Conservation (phyloP, 2,888 invertebrate genomes). For the Polietes domitor region DNA sequence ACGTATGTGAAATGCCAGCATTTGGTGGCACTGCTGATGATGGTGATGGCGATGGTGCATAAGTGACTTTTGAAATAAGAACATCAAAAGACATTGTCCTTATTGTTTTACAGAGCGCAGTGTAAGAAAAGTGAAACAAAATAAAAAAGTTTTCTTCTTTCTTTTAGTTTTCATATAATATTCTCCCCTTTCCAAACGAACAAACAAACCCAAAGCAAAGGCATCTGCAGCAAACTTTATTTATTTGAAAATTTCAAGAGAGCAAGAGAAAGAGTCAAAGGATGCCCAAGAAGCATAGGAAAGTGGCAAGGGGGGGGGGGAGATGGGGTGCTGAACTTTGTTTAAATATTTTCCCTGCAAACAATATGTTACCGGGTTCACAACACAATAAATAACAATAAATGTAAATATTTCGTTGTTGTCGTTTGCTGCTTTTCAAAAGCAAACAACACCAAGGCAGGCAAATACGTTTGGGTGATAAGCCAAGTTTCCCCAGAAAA, state of each 20-base stretch:
- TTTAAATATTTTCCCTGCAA: constrained; percentile 47
- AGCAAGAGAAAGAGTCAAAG: neutral
- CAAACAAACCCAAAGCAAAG: neutral
- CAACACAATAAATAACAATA: constrained; percentile 66
- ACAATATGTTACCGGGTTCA: constrained; percentile 63
- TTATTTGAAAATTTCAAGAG: constrained; percentile 45
- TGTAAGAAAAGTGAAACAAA: neutral
- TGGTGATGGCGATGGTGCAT: constrained; percentile 23
- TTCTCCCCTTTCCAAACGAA: neutral
- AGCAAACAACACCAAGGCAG: neutral
- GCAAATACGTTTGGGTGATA: neutral
- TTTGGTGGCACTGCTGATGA: constrained; percentile 4
- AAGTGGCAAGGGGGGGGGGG: too few relatives aligned
- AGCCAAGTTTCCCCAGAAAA: neutral
- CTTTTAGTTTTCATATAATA: neutral
- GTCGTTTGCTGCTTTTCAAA: constrained; percentile 29
- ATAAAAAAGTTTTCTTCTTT: neutral
- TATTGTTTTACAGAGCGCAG: constrained; percentile 52
- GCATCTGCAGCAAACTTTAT: constrained; percentile 48
- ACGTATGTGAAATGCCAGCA: neutral
- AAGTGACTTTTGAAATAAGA: constrained; percentile 57
- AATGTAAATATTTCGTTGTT: constrained; percentile 61
- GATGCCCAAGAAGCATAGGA: neutral
- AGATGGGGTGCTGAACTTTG: too few relatives aligned
- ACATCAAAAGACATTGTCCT: constrained; percentile 57